A percentile compares a stretch with the other conserved stretches of the same genome.
These are phyloP conservation scores for Rotaria magnacalcarata DNA, from an alignment of 2,888 invertebrate species.

Conservation along the genomic window DNA sequence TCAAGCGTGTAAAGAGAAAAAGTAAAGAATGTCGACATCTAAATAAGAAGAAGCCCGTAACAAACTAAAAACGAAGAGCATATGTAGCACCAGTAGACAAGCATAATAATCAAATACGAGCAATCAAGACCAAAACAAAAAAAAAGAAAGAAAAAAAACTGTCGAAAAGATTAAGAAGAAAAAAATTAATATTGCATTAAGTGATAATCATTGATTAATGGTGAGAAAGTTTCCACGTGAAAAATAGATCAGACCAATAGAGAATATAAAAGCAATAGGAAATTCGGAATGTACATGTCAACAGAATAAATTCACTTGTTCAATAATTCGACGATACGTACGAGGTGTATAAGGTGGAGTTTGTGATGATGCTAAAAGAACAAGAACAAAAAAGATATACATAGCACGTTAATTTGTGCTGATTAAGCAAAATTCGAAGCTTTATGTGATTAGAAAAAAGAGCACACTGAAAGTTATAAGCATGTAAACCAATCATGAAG, in stretches of 20 bases:
- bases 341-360: slow-evolving; percentile 28
- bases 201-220: background rate
- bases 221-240: background rate
- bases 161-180: background rate
- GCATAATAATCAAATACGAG: background rate
- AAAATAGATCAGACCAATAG: background rate
- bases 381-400: too few species aligned
- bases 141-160: background rate
- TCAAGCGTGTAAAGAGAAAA: background rate
- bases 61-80: background rate
- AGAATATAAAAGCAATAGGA: background rate
- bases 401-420: too few species aligned
- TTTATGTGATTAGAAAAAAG: too few species aligned
- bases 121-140: background rate
- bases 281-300: background rate
- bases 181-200: background rate
- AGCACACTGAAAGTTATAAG: background rate
- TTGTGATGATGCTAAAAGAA: background rate
- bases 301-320: slow-evolving; percentile 19
- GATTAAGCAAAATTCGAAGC: too few species aligned
- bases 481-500: background rate
- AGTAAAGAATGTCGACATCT: background rate
- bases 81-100: background rate
- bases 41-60: background rate
- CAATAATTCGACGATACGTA: slow-evolving; percentile 7